Conservation (phyloP, 2,113 vertebrate species). For the Cottus gobio region DNA sequence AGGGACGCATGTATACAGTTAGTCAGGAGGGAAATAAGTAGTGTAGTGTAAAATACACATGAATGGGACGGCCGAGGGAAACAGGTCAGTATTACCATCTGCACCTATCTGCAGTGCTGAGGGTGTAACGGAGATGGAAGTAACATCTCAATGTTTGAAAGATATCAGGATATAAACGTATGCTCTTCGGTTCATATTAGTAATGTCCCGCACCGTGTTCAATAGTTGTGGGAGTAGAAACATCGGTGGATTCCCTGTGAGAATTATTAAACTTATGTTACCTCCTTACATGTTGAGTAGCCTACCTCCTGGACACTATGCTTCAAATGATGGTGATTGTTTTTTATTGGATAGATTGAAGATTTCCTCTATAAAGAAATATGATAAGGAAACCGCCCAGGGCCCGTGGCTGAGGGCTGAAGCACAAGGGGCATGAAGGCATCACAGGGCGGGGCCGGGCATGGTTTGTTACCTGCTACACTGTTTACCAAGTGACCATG, state of each 20-base stretch:
- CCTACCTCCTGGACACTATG: no score
- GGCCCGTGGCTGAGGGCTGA: neutral
- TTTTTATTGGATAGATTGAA: neutral
- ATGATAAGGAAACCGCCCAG: neutral
- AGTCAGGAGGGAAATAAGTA: no score
- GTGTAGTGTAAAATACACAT: no score
- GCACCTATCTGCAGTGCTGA: neutral
- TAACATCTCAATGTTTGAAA: neutral
- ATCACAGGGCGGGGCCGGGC: no score
- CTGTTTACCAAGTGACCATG: no score
- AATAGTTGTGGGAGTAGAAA: neutral
- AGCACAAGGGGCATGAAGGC: neutral
- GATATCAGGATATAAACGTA: neutral
- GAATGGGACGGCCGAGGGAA: neutral
- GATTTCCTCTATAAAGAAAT: neutral
- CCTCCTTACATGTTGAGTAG: neutral
- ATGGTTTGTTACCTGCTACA: no score
- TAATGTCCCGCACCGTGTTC: neutral
- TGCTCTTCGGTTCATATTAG: neutral
- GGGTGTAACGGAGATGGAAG: neutral
- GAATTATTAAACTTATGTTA: neutral
- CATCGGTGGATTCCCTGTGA: no score
- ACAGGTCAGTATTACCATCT: neutral
- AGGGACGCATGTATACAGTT: no score
- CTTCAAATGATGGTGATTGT: no score